phyloP scores from a whole-genome alignment of 2,888 invertebrate species.

The Willowsia nigromaculata region DNA sequence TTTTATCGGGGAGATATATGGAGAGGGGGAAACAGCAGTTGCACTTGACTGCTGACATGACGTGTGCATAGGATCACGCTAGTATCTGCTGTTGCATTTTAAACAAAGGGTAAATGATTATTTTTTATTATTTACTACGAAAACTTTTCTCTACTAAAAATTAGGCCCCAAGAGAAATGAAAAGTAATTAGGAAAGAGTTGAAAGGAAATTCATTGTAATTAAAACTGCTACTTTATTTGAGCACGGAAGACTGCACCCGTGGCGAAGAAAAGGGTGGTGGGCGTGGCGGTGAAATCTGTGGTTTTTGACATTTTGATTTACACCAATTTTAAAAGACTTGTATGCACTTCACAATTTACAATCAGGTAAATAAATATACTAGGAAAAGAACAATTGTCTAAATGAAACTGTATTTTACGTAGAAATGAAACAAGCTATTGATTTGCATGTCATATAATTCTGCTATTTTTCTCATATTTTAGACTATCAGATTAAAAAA shows the following conservation, averaged over 20 bases:
- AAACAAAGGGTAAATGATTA: neutral
- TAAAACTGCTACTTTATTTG: neutral
- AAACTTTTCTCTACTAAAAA: neutral
- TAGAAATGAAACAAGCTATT: slow-evolving; percentile 15
- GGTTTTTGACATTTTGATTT: neutral
- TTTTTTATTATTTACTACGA: neutral
- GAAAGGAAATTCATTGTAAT: neutral
- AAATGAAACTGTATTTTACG: neutral
- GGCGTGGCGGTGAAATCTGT: neutral
- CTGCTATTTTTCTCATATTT: neutral
- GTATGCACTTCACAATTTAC: neutral
- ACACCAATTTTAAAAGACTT: neutral
- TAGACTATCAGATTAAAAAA: neutral
- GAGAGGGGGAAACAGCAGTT: slow-evolving; percentile 1
- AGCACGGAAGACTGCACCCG: too few species aligned
- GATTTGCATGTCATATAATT: neutral
- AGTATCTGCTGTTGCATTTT: neutral
- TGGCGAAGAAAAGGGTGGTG: neutral
- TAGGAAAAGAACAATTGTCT: neutral
- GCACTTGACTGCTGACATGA: slow-evolving; percentile 28
- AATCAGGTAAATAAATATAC: neutral
- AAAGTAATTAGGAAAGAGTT: neutral
- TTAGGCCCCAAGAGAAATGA: neutral
- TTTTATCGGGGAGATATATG: neutral
- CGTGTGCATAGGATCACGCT: neutral